A percentile compares a stretch with the other conserved stretches of the same genome.
These are phyloP conservation scores for Adelges cooleyi DNA, from an alignment of 1,140 invertebrate species.

Conservation along the genomic window DNA sequence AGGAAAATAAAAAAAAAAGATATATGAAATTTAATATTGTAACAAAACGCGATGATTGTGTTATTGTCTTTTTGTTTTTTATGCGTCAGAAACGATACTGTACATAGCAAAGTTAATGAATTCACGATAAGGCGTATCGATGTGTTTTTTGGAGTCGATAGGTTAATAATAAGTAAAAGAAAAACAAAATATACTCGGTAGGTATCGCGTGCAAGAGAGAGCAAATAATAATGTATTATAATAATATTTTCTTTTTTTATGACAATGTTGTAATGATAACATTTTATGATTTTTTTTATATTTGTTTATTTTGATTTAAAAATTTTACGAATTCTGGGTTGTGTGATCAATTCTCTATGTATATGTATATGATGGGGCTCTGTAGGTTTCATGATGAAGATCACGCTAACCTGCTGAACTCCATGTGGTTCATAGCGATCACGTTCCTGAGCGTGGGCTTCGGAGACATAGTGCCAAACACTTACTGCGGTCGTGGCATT, in stretches of 20 bases:
- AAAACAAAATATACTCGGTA: too few relatives aligned
- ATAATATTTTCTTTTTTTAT: too few relatives aligned
- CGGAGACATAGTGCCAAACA: conserved; percentile 99
- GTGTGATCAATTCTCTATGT: conserved; percentile 19
- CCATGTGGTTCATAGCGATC: conserved; percentile 98
- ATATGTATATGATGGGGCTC: conserved; percentile 1
- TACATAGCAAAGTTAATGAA: background rate
- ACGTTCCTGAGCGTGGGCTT: conserved; percentile 98
- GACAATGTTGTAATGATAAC: background rate
- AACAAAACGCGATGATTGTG: too few relatives aligned
- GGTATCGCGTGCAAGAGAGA: background rate
- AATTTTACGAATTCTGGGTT: conserved; percentile 19
- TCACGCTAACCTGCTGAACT: conserved; percentile 93
- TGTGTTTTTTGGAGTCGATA: conserved; percentile 28
- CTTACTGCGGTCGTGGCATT: conserved; percentile 95
- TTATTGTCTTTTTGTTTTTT: conserved; percentile 26
- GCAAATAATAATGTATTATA: too few relatives aligned
- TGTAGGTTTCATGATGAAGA: conserved; percentile 88
- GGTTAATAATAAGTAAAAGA: background rate
- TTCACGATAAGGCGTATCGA: background rate
- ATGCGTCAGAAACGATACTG: background rate
- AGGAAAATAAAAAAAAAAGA: too few relatives aligned
- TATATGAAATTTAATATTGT: too few relatives aligned
- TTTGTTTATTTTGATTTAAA: conserved; percentile 4
- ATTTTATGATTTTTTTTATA: background rate